A percentile compares a stretch with the other conserved stretches of the same genome.
Conservation (phyloP, 2,797 vertebrate genomes). For the Enteromius viviparus region DNA sequence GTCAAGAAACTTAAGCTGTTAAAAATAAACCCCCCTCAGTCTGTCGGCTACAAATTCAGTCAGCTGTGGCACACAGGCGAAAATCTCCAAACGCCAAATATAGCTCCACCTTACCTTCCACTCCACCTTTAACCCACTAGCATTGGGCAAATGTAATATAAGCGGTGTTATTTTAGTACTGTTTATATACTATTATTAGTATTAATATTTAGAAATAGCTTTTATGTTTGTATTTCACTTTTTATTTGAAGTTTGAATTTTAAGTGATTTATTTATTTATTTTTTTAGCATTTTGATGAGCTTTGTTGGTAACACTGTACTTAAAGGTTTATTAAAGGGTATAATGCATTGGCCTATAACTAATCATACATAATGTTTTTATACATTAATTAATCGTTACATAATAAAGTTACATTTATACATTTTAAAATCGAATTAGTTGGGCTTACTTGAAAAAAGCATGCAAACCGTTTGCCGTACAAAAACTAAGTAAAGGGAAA, state of each 20-base stretch:
- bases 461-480: too few species aligned
- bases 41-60: conserved; percentile 38
- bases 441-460: too few species aligned
- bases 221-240: neutral
- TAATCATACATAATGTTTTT: neutral
- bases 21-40: conserved; percentile 19
- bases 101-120: conserved; percentile 8
- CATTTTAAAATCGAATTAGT: too few species aligned
- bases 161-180: neutral
- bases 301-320: neutral
- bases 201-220: neutral
- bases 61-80: conserved; percentile 14
- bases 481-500: too few species aligned
- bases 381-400: neutral
- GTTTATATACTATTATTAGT: neutral
- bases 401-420: too few species aligned
- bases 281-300: neutral
- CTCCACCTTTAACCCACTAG: conserved; percentile 24
- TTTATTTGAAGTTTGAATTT: neutral
- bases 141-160: neutral
- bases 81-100: conserved; percentile 18
- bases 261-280: too few species aligned
- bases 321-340: neutral
- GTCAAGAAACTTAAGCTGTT: conserved; percentile 39
- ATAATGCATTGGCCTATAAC: neutral